Conservation (phyloP, 1,140 invertebrate species). For the Bilobella aurantiaca region DNA sequence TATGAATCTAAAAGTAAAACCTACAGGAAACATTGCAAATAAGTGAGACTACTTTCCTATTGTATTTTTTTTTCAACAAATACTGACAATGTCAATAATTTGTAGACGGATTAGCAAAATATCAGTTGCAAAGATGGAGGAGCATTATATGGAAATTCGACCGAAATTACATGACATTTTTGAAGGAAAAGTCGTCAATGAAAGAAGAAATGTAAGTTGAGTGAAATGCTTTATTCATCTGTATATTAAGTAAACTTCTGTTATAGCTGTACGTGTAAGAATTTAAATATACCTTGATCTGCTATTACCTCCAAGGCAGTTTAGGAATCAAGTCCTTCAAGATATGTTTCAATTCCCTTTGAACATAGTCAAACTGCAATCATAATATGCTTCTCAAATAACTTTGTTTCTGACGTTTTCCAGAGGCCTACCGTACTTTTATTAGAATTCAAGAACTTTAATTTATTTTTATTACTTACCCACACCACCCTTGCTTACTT, state of each 20-base stretch:
- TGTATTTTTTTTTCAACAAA: too few relatives aligned
- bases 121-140: background rate
- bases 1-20: conserved; percentile 21
- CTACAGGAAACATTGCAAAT: conserved; percentile 25
- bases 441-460: background rate
- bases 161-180: conserved; percentile 17
- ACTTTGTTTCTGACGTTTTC: conserved; percentile 8
- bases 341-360: conserved; percentile 22
- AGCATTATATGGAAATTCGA: conserved; percentile 17
- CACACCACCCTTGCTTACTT: too few relatives aligned
- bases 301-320: conserved; percentile 13
- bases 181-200: conserved; percentile 12
- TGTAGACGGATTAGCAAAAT: background rate
- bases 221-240: background rate
- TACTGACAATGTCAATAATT: too few relatives aligned
- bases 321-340: conserved; percentile 5
- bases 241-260: too few relatives aligned
- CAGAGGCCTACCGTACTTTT: background rate
- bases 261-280: too few relatives aligned
- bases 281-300: conserved; percentile 1
- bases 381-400: conserved; percentile 9
- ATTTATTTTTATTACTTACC: background rate
- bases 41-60: conserved; percentile 1
- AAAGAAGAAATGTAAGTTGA: background rate
- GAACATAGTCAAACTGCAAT: background rate